Conservation (phyloP, 2,797 vertebrate species). For the Cyprinodon diabolis region DNA sequence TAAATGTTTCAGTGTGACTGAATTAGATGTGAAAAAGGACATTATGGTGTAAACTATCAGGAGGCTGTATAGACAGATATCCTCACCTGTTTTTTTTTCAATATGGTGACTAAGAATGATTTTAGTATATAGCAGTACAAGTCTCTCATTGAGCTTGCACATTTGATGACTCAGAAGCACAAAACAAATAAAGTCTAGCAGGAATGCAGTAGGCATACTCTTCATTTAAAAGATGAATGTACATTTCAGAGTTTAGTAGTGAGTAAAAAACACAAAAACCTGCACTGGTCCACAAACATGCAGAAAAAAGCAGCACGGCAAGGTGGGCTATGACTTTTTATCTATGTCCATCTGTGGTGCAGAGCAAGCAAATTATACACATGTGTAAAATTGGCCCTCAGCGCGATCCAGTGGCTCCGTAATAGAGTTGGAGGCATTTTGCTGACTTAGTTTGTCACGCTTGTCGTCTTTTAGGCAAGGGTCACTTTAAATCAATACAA, state of each 20-base stretch:
- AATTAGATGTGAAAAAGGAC: no score
- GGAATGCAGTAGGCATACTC: background rate
- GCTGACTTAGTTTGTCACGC: slow-evolving; percentile 5
- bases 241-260: background rate
- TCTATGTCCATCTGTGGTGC: background rate
- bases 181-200: background rate
- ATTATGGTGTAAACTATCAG: slow-evolving; percentile 23
- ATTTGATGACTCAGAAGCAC: background rate
- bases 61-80: background rate
- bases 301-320: background rate
- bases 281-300: background rate
- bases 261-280: background rate
- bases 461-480: background rate
- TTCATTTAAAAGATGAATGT: background rate
- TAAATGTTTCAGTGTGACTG: slow-evolving; percentile 1
- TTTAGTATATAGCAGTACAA: slow-evolving; percentile 5
- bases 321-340: background rate
- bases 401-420: slow-evolving; percentile 1
- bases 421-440: background rate
- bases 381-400: background rate
- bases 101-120: background rate
- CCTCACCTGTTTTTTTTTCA: background rate
- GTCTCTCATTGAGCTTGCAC: background rate
- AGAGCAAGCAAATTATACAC: background rate
- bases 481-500: slow-evolving; percentile 4